Base-by-base conservation (phyloP, 2,888 invertebrate species). In the Odontocolon sp. region DNA sequence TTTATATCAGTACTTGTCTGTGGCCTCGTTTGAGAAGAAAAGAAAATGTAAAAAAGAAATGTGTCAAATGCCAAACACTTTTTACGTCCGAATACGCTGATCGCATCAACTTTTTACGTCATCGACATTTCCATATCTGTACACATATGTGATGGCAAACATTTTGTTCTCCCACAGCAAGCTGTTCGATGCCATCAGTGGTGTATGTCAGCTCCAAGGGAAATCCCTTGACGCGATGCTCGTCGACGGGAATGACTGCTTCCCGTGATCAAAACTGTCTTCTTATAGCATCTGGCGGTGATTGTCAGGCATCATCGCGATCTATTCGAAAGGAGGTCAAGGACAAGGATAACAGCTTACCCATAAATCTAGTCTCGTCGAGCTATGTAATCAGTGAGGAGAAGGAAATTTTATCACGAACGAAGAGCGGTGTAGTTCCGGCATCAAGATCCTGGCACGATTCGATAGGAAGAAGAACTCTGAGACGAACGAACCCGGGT, bases 131-230 rank as follows among this genome's bases (percentile, higher is more conserved):
- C 5, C 36, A 28, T 36, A 47, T 28, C 38, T 52, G n/a, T 23
- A 36, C 56, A 45, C 28, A 59, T n/a, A n/a, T n/a, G 50, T 36
- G 33, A 6, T 23, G 33, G 4, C 33, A 61, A 26, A 64, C 16
- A 3, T 40, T 28, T 8, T 28, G 16, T 57, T 63, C 57, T 28
- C 74, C 28, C 83, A 26, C 85, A 91, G 91, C 87, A 26, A 90
- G 89, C 80, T 90, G 90, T 72, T 84, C 90, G 26, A 88, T 91
- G 42, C 75, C 73, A 3, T 75, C 80, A 14, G 91, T 91, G 80
- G 89, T 91, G 6, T 92, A 91, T 83, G 89, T 92, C 42, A 91
- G 91, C 71, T 88, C 91, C 42, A 90, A 91, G 64, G 90, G 90
- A 16, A 88, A 90, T 11, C 87, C 88, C 57, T 88, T 88, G 64